Evolutionary conservation across 1,140 invertebrate species (phyloP).

Genomic region (Eciton burchellii): DNA sequence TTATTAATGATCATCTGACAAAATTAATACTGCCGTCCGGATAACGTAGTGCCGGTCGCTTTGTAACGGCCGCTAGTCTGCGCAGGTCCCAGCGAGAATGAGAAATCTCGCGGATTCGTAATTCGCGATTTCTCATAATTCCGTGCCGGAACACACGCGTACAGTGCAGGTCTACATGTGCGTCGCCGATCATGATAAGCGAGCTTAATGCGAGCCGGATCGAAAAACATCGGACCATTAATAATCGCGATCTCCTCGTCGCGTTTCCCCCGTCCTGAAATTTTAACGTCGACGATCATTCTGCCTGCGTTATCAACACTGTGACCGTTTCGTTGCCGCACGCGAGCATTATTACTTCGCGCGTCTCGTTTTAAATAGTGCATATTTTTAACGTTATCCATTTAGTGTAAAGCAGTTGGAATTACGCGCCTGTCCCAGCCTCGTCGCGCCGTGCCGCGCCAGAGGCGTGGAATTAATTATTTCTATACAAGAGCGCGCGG

Average conservation of each 20-base stretch:
- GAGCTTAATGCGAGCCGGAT: neutral
- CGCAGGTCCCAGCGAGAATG: constrained; percentile 39
- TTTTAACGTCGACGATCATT: constrained; percentile 13
- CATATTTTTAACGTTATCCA: constrained; percentile 1
- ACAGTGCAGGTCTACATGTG: neutral
- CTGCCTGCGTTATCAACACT: neutral
- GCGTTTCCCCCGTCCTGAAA: too few relatives aligned
- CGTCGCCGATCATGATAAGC: neutral
- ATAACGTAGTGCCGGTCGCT: constrained; percentile 56
- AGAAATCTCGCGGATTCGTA: constrained; percentile 41
- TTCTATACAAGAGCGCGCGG: constrained; percentile 11
- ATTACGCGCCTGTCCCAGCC: neutral
- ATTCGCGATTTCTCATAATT: constrained; percentile 46
- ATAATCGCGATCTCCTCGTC: neutral
- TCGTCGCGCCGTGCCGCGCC: neutral
- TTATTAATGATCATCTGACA: constrained; percentile 78
- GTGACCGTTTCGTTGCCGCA: neutral
- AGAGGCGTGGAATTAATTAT: constrained; percentile 57
- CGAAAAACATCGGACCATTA: constrained; percentile 16
- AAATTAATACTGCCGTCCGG: constrained; percentile 75
- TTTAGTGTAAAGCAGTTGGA: neutral
- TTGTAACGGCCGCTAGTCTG: constrained; percentile 45
- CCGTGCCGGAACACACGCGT: neutral
- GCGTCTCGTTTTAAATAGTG: neutral
- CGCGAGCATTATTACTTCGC: neutral